Evolutionary conservation across 2,113 vertebrate species (phyloP), one percentile per base, ranked within the genome.

Genomic region (Planiliza haematocheilus): DNA sequence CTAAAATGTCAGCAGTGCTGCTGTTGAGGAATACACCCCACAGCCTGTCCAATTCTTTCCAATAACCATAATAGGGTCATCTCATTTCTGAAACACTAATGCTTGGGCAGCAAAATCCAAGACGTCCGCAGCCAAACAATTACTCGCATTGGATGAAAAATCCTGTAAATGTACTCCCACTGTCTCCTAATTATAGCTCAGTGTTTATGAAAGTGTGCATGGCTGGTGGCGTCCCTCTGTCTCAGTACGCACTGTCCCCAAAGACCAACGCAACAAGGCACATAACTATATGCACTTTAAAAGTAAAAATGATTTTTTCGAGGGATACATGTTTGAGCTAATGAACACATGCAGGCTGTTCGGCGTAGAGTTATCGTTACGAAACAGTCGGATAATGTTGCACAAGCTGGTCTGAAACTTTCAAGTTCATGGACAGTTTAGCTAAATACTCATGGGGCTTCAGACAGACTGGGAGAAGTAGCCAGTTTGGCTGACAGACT

Each of bases 221-320:
- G 24, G 24, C 14, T 67, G 24, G 48, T 50, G 45, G n/a, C 13
- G 38, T 62, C 55, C 21, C 20, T 52, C 17, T 49, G 37, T 41
- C 51, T 64, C n/a, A 37, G 17, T 52, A 12, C 41, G 10, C 12
- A 30, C 14, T 7, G 42, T 45, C 53, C 39, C 61, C 12, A 50
- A 65, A 71, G 38, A 58, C 49, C 10, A 38, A 39, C 53, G 39
- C n/a, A 63, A 56, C 20, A 67, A 58, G 43, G 36, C 59, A 49
- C 50, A 42, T 20, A 6, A 42, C 68, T 56, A 39, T 57, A 48
- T 43, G 61, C 65, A 13, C 43, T 74, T 74, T 67, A 60, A 70
- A 70, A 77, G 70, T 62, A 66, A 78, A 78, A 52, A 45, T n/a
- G n/a, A 81, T 38, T 17, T 70, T 55, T 41, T 61, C 30, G 20